Evolutionary conservation across 2,113 vertebrate genomes (phyloP).

Genomic region (Oophaga pumilio): DNA sequence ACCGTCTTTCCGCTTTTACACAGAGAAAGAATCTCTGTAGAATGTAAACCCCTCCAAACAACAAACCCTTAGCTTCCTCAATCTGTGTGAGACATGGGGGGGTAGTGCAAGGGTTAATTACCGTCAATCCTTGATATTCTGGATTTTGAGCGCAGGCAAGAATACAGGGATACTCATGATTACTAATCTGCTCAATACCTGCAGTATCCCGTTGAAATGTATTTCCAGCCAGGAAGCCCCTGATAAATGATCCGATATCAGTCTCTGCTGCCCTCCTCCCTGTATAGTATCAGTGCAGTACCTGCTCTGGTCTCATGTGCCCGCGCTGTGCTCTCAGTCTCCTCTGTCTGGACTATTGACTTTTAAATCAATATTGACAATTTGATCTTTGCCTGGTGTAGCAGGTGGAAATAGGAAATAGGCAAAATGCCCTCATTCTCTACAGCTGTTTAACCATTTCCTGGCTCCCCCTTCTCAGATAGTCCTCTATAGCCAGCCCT

Average conservation of each 20-base stretch:
- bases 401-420: conserved; percentile 19
- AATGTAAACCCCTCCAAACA: neutral
- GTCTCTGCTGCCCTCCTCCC: neutral
- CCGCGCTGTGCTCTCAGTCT: neutral
- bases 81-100: neutral
- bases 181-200: neutral
- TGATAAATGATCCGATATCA: neutral
- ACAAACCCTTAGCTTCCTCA: neutral
- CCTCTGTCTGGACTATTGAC: conserved; percentile 41
- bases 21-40: neutral
- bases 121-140: neutral
- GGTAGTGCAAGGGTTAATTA: neutral
- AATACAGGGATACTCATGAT: neutral
- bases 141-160: neutral
- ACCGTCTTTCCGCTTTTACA: neutral
- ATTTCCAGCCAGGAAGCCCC: neutral
- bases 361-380: conserved; percentile 45
- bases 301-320: neutral
- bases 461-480: neutral
- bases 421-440: neutral
- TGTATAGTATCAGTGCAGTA: neutral
- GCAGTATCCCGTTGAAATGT: neutral
- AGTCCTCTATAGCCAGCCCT: neutral
- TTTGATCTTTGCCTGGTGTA: conserved; percentile 40
- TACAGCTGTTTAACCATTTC: neutral